phyloP scores from a whole-genome alignment of 2,113 vertebrate species.

The Gymnorhina tibicen region DNA sequence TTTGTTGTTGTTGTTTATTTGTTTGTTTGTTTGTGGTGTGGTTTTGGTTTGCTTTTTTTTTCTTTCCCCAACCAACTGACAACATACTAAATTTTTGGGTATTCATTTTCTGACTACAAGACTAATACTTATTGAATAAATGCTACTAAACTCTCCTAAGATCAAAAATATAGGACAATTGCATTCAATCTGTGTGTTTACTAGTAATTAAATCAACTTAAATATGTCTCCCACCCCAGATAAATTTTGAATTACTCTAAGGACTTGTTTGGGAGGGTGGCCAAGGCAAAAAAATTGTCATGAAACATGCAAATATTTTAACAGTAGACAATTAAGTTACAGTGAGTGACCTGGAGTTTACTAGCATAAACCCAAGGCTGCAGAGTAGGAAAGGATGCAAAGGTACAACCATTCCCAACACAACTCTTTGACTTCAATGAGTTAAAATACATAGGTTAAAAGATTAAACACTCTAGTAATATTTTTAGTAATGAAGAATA shows the following conservation, averaged over 20 bases:
- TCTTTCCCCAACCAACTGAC: not conserved
- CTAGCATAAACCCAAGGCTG: not conserved
- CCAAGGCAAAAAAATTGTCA: not conserved
- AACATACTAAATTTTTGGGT: not conserved
- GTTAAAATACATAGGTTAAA: not conserved
- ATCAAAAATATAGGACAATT: not conserved
- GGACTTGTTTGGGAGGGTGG: not conserved
- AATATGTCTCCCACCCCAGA: not conserved
- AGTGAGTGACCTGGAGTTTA: not conserved
- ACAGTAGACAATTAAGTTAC: not conserved
- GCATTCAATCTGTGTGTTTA: not conserved
- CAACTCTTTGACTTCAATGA: not conserved
- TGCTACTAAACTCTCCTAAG: not conserved
- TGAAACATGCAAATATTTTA: not conserved
- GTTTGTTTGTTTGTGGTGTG: not conserved
- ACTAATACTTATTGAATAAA: not conserved
- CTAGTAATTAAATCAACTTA: not conserved
- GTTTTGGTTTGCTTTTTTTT: not conserved
- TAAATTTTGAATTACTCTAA: not conserved
- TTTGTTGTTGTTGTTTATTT: not conserved
- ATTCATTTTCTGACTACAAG: not conserved
- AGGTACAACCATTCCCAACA: not conserved
- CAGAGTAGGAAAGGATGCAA: not conserved
- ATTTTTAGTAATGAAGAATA: not conserved
- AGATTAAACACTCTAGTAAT: not conserved